Base-by-base conservation (phyloP, 2,888 invertebrate species). In the Melolontha melolontha region DNA sequence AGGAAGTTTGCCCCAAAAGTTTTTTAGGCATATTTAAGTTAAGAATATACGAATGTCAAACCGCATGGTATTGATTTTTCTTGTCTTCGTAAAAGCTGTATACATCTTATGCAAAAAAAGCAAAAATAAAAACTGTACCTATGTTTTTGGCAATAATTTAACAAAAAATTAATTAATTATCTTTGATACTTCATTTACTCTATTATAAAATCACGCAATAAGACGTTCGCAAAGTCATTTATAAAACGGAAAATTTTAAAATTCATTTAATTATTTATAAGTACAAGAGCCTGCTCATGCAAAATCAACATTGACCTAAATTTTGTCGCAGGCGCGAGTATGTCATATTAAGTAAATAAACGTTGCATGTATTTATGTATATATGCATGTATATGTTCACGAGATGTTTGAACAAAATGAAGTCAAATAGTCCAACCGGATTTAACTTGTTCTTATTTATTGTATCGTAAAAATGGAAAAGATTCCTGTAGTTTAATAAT, bases 301-400 rank as follows among this genome's bases (percentile, higher is more conserved):
- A 62, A 62, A 62, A 17, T 39, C 16, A 34, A 47, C 47, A 47
- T 62, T 62, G 59, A 62, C 59, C 59, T 62, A 62, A 34, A 62
- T 62, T 62, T 47, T 47, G 29, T 62, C 39, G 39, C 47, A 47
- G 34, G 39, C 34, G 44, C 16, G 59, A 47, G 11, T 14, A 34
- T 62, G 59, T 34, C 59, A 47, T 62, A 5, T 62, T 47, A 62
- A 47, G 49, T 62, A 62, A 62, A 62, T 62, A 62, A 39, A 39
- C 59, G 59, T 16, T 49, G 22, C 10, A 22, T 11, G 17, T 22
- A 11, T 17, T 16, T 2, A 47, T 47, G 34, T 47, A 62, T 62
- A 16, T 47, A 34, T 10, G 34, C 34, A 34, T 10, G 34, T 34
- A 34, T 10, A 10, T 10, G 34, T 47, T 34, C 47, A 40, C 54